phyloP scores from a whole-genome alignment of 2,113 vertebrate species.

The Nestor notabilis region DNA sequence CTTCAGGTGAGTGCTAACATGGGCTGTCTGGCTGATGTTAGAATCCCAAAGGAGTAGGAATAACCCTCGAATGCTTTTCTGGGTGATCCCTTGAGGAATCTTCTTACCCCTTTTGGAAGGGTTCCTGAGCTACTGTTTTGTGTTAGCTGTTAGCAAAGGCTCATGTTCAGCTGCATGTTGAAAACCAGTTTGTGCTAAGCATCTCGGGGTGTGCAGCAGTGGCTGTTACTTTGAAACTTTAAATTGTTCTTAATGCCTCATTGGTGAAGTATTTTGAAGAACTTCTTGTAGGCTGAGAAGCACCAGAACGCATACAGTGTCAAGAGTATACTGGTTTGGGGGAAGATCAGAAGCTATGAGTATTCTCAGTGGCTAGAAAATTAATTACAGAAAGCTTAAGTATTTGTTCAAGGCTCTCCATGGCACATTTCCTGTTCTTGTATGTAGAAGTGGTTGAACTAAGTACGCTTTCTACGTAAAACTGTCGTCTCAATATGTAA shows the following conservation, averaged over 20 bases:
- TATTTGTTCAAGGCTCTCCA: constrained; percentile 5
- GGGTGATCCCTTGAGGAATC: not conserved
- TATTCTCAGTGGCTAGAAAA: not conserved
- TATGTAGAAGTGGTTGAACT: not conserved
- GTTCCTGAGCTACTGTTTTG: not conserved
- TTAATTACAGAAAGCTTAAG: not conserved
- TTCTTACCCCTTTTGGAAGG: not conserved
- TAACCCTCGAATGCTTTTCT: not conserved
- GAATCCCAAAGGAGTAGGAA: not conserved
- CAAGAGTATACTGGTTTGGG: not conserved
- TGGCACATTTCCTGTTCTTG: not conserved
- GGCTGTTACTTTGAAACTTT: not conserved
- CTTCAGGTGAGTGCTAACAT: not conserved
- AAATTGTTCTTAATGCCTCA: not conserved
- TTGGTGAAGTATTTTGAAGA: not conserved
- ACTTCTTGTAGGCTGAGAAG: not conserved
- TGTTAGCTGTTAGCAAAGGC: not conserved
- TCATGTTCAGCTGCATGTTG: not conserved
- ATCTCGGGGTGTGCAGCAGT: not conserved
- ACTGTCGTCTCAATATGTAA: not conserved
- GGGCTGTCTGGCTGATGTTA: not conserved
- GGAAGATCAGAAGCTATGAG: not conserved
- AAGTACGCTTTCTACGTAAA: not conserved
- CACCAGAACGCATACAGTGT: not conserved
- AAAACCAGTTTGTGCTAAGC: not conserved